Conservation (phyloP, 1,140 invertebrate genomes). For the Calycopis cecrops region DNA sequence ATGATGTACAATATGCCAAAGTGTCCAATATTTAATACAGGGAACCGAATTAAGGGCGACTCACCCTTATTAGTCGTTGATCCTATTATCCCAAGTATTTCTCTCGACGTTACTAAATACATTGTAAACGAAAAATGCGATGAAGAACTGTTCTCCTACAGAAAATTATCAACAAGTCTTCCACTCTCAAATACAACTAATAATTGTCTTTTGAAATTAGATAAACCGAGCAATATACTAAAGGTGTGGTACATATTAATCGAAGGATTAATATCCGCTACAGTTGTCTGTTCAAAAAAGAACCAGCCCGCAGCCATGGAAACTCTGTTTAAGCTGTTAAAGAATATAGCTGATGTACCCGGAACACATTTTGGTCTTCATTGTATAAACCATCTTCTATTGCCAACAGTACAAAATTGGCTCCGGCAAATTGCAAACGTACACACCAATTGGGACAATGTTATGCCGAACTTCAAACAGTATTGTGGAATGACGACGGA, state of each 20-base stretch:
- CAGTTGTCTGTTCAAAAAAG: slow-evolving; percentile 86
- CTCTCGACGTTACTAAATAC: slow-evolving; percentile 70
- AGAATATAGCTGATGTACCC: slow-evolving; percentile 84
- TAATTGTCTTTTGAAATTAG: slow-evolving; percentile 80
- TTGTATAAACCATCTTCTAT: slow-evolving; percentile 91
- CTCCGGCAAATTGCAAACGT: slow-evolving; percentile 83
- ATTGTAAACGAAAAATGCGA: slow-evolving; percentile 64
- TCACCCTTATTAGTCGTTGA: slow-evolving; percentile 87
- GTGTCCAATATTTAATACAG: slow-evolving; percentile 93
- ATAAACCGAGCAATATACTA: slow-evolving; percentile 88
- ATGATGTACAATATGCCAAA: slow-evolving; percentile 97
- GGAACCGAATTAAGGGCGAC: slow-evolving; percentile 89
- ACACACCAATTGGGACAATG: slow-evolving; percentile 81
- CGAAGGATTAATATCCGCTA: slow-evolving; percentile 90
- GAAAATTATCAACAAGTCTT: slow-evolving; percentile 76
- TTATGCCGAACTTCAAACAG: slow-evolving; percentile 93
- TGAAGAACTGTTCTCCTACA: slow-evolving; percentile 77
- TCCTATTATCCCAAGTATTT: slow-evolving; percentile 85
- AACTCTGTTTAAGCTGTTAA: slow-evolving; percentile 88
- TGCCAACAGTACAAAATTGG: slow-evolving; percentile 94
- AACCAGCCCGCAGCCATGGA: slow-evolving; percentile 92
- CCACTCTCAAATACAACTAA: slow-evolving; percentile 76
- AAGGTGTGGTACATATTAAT: slow-evolving; percentile 94
- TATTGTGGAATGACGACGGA: slow-evolving; percentile 94
- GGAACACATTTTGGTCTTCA: slow-evolving; percentile 91